Base-by-base conservation (phyloP, 2,888 invertebrate genomes). In the Scaptomyza tumidula region DNA sequence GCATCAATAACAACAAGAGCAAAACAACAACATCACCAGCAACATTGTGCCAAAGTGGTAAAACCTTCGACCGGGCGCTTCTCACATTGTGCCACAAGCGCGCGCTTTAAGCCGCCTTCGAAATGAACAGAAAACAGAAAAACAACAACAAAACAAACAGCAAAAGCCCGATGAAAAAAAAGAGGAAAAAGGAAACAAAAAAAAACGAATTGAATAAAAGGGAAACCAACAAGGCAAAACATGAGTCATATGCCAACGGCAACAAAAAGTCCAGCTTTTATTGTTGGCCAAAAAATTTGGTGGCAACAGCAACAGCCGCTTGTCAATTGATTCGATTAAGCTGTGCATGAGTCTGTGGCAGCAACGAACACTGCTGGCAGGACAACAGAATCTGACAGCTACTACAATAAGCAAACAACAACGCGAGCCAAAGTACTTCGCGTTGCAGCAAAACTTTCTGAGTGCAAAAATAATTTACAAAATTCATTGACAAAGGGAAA, bases 51-150 rank as follows among this genome's bases (percentile, higher is more conserved):
- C 72, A 54, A 75, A 76, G 63, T 76, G 72, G 72, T 48, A 63
- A 64, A 71, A 57, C 75, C 76, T 71, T 75, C 68, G 59, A 63
- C 59, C 76, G 62, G 44, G 56, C 48, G 54, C 71, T 63, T 75
- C 76, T 76, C 76, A 71, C 76, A 72, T 61, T 63, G 63, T 71
- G 72, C 63, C 63, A 62, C 58, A 75, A 72, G 63, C 72, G 75
- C 68, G 75, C 75, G 75, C 75, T 72, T 75, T 68, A 64, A 72
- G 75, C 72, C 76, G 71, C 71, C 71, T 72, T 49, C 72, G 46
- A 62, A 63, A 53, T 52, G 7, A 33, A 27, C 43, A 39, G 19
- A 55, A 44, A 46, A 39, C 9, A 10, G 9, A 37, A 48, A 46
- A 31, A 10, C 31, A 10, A 31, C 29, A 27, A 33, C 43, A 39